Percentiles rank a stretch among this genome's conserved stretches.
These are phyloP conservation scores for Pluvialis apricaria DNA, from an alignment of 2,113 vertebrate genomes.

Conservation along the genomic window DNA sequence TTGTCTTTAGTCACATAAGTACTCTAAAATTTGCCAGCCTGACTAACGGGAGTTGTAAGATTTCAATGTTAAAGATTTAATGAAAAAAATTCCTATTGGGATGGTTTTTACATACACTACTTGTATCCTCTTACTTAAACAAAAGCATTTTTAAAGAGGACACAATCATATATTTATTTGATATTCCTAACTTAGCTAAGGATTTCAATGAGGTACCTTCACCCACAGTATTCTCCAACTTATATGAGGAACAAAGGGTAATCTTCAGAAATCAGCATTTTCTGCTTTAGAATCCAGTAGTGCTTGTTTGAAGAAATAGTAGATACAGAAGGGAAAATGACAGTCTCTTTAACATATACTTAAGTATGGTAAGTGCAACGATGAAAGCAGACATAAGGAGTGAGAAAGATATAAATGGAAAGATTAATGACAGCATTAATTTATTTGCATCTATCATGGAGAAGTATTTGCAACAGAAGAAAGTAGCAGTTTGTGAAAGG, in stretches of 20 bases:
- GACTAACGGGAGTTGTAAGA: not conserved
- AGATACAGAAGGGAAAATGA: constrained; percentile 59
- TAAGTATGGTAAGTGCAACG: constrained; percentile 62
- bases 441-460: constrained; percentile 58
- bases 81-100: not conserved
- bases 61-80: not conserved
- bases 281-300: constrained; percentile 31
- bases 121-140: not conserved
- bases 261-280: constrained; percentile 7
- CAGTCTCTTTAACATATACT: constrained; percentile 65
- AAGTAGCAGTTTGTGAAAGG: constrained; percentile 54
- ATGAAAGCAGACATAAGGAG: constrained; percentile 67
- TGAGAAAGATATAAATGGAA: constrained; percentile 68
- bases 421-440: constrained; percentile 69
- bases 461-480: constrained; percentile 54
- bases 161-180: not conserved
- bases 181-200: not conserved
- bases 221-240: not conserved
- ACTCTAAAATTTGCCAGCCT: not conserved
- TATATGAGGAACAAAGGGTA: not conserved
- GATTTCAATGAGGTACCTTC: not conserved
- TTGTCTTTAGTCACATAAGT: not conserved
- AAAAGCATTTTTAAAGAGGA: not conserved
- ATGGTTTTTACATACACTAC: not conserved
- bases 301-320: constrained; percentile 45